These are phyloP conservation scores for Casuarius casuarius DNA, from an alignment of 2,113 vertebrate species.

Conservation along the genomic window DNA sequence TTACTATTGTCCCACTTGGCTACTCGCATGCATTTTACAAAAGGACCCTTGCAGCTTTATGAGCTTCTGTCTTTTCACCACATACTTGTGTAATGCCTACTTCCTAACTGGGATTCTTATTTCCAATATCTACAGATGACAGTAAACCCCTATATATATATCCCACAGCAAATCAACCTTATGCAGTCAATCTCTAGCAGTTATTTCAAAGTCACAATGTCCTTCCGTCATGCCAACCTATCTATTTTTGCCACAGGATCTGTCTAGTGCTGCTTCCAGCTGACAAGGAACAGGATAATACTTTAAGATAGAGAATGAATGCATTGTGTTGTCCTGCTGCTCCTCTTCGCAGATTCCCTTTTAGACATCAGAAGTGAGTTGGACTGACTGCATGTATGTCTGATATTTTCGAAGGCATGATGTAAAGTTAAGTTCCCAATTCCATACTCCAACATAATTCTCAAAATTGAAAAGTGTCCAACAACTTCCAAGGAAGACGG, in stretches of 20 bases:
- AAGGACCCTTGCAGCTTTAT: slow-evolving; percentile 46
- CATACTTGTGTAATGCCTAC: not conserved
- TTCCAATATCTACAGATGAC: not conserved
- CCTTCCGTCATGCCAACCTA: not conserved
- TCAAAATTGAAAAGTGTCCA: not conserved
- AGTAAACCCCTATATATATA: not conserved
- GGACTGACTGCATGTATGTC: rapidly evolving
- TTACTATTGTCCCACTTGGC: slow-evolving; percentile 66
- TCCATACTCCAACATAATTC: rapidly evolving
- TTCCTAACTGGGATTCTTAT: slow-evolving; percentile 17
- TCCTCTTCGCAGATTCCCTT: not conserved
- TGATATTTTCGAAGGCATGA: not conserved
- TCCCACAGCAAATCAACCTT: not conserved
- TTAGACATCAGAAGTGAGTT: not conserved
- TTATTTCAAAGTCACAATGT: not conserved
- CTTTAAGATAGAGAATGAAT: not conserved
- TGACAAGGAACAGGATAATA: not conserved
- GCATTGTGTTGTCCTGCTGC: not conserved
- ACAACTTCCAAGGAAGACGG: not conserved
- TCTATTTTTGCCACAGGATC: not conserved
- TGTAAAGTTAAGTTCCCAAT: not conserved
- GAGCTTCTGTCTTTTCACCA: slow-evolving; percentile 36
- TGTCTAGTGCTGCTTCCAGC: not conserved
- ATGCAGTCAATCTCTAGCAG: not conserved
- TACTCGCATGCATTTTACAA: slow-evolving; percentile 17